Evolutionary conservation across 2,888 invertebrate genomes (phyloP).

Genomic region (Lingula anatina): DNA sequence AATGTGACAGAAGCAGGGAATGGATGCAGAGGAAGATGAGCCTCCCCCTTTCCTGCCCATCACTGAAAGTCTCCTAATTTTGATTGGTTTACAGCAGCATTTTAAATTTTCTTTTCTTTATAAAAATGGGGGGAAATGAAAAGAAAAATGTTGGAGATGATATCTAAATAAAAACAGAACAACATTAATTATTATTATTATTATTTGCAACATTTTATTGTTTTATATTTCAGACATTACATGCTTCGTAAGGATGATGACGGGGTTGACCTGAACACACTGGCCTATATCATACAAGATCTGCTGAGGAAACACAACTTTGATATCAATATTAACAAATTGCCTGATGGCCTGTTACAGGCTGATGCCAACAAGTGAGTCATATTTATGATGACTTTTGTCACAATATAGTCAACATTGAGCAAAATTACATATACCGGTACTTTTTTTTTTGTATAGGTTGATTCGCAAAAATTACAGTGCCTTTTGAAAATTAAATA

Average conservation of each 20-base stretch:
- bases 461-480: background rate
- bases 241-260: constrained; percentile 24
- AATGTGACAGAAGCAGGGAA: too few species aligned
- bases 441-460: background rate
- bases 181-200: too few species aligned
- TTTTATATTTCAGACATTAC: constrained; percentile 33
- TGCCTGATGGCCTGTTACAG: constrained; percentile 35
- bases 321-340: constrained; percentile 36
- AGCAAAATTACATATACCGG: background rate
- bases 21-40: too few species aligned
- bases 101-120: too few species aligned
- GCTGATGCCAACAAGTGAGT: constrained; percentile 39
- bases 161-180: too few species aligned
- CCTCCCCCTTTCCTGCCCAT: too few species aligned
- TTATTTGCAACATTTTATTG: too few species aligned
- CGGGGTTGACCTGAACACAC: constrained; percentile 23
- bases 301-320: constrained; percentile 46
- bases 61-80: too few species aligned
- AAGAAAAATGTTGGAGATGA: too few species aligned
- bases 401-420: background rate
- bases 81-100: too few species aligned
- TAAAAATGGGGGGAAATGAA: too few species aligned
- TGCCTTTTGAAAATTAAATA: background rate
- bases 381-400: background rate
- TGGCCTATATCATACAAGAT: constrained; percentile 43